A percentile compares a stretch with the other conserved stretches of the same genome.
These are phyloP conservation scores for Echinometra lucunter DNA, from an alignment of 53 echinoderm and acorn worm genomes.

Conservation along the genomic window DNA sequence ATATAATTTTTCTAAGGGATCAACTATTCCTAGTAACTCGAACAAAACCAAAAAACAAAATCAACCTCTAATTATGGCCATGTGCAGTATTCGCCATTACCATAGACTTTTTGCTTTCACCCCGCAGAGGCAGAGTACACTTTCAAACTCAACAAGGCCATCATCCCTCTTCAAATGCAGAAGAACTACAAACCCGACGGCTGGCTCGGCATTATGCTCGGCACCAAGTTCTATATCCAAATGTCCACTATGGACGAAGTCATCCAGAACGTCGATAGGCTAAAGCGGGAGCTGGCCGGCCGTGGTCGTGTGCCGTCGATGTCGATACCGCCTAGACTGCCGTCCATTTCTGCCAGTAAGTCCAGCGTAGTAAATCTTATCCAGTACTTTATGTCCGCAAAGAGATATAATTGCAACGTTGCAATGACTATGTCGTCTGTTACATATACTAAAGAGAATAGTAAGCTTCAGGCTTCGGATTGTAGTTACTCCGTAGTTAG, in stretches of 20 bases:
- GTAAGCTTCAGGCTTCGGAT: too few relatives aligned
- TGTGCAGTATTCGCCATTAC: too few relatives aligned
- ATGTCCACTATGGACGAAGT: constrained; percentile 60
- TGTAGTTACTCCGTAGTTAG: too few relatives aligned
- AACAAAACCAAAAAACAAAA: too few relatives aligned
- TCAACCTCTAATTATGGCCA: too few relatives aligned
- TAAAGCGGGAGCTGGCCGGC: constrained; percentile 75
- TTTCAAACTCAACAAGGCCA: constrained; percentile 81
- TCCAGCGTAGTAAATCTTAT: too few relatives aligned
- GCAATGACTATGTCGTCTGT: too few relatives aligned
- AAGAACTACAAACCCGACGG: constrained; percentile 82
- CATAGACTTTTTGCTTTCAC: background rate
- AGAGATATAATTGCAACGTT: too few relatives aligned
- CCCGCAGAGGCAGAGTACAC: constrained; percentile 85
- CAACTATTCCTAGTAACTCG: too few relatives aligned
- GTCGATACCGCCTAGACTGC: background rate
- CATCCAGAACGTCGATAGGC: constrained; percentile 68
- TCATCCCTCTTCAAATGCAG: constrained; percentile 80
- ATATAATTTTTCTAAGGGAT: too few relatives aligned
- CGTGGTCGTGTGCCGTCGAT: constrained; percentile 64
- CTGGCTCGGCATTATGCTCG: constrained; percentile 88
- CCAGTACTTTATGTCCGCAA: too few relatives aligned
- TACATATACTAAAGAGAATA: too few relatives aligned
- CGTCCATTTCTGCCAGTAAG: constrained; percentile 40
- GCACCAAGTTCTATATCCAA: constrained; percentile 79